Evolutionary conservation across 2,797 vertebrate genomes (phyloP).

Genomic region (Paedocypris micromegethes): DNA sequence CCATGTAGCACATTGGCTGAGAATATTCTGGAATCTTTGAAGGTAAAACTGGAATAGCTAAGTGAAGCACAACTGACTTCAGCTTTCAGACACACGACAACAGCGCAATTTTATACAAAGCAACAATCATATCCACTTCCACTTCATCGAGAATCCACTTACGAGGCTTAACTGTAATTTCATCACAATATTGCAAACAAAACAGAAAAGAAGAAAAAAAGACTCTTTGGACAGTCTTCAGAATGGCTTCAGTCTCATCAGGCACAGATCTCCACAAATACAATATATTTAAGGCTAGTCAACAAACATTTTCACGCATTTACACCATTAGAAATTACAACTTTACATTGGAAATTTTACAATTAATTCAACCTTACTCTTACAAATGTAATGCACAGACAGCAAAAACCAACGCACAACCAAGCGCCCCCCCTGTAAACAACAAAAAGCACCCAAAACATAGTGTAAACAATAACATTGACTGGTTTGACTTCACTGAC

Average conservation of each 20-base stretch:
- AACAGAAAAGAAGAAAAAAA: slow-evolving; percentile 2
- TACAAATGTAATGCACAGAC: no score
- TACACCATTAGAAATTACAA: no score
- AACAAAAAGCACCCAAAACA: no score
- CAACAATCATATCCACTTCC: slow-evolving; percentile 11
- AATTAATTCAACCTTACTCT: slow-evolving; percentile 31
- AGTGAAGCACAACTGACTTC: not conserved
- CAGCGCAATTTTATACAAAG: slow-evolving; percentile 16
- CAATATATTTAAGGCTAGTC: slow-evolving; percentile 30
- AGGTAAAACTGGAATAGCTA: not conserved
- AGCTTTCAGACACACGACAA: slow-evolving; percentile 29
- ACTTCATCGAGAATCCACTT: slow-evolving; percentile 24
- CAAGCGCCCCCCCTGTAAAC: no score
- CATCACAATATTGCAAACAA: not conserved
- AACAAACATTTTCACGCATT: no score
- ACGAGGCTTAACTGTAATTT: slow-evolving; percentile 15
- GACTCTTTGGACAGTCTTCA: slow-evolving; percentile 39
- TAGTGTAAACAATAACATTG: no score
- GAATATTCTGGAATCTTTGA: slow-evolving; percentile 7
- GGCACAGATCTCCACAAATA: slow-evolving; percentile 36
- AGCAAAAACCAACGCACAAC: no score
- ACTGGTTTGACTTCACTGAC: no score
- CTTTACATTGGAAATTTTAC: slow-evolving; percentile 32
- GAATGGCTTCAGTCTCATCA: slow-evolving; percentile 34
- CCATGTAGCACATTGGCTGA: no score